phyloP scores from a whole-genome alignment of 2,797 vertebrate species.

The Parauchenoglanis punctatus region DNA sequence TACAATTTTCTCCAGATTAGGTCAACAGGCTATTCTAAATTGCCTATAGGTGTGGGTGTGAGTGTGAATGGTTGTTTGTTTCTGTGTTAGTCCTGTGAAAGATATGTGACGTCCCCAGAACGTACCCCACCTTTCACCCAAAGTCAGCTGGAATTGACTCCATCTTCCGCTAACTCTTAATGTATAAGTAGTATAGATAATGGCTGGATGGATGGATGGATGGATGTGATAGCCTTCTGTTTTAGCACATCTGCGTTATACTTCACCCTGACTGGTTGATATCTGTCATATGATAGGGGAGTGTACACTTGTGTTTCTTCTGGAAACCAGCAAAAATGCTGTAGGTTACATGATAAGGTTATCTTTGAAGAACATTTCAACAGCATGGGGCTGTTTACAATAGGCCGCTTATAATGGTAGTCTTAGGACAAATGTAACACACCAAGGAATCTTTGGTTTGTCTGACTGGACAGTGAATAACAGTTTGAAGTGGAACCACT shows the following conservation, averaged over 20 bases:
- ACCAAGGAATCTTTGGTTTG: background rate
- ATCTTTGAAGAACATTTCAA: background rate
- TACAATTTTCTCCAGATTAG: no score
- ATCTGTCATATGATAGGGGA: background rate
- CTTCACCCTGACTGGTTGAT: background rate
- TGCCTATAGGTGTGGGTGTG: no score
- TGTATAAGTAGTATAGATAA: no score
- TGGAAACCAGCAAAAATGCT: background rate
- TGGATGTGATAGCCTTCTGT: no score
- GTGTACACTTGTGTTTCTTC: background rate
- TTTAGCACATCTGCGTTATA: background rate
- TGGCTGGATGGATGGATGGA: no score
- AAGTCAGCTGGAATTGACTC: no score
- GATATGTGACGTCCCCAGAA: no score
- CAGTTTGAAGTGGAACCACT: background rate
- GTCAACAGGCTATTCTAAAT: no score
- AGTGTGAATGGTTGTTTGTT: no score
- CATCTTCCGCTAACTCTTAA: no score
- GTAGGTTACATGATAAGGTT: background rate
- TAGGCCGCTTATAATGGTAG: background rate
- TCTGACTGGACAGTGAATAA: background rate
- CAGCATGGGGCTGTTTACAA: background rate
- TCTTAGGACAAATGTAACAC: background rate
- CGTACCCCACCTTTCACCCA: no score
- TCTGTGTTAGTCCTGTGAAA: no score